Conservation (phyloP, 1,140 invertebrate species). For the Drosophila sechellia region DNA sequence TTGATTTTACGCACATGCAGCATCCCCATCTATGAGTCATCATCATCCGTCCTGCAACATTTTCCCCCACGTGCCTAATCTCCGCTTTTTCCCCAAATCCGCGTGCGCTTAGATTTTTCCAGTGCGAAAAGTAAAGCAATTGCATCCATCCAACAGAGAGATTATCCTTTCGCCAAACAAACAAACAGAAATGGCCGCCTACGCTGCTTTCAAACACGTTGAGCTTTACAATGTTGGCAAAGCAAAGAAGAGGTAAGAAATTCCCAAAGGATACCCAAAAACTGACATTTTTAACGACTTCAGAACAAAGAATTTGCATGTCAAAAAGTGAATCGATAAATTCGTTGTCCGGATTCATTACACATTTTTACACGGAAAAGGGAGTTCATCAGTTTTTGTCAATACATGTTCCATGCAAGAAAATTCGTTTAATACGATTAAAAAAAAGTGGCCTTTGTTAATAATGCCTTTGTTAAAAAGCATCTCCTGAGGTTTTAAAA, state of each 20-base stretch:
- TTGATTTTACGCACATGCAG: conserved; percentile 60
- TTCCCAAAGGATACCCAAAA: conserved; percentile 2
- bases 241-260: conserved; percentile 88
- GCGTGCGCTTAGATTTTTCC: conserved; percentile 42
- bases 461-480: not conserved
- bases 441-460: not conserved
- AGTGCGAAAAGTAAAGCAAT: conserved; percentile 49
- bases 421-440: not conserved
- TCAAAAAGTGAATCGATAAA: not conserved
- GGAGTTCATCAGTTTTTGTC: not conserved
- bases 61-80: conserved; percentile 31
- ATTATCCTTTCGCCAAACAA: conserved; percentile 46
- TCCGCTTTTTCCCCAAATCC: not conserved
- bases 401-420: not conserved
- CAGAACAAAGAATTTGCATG: not conserved
- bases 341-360: not conserved
- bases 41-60: conserved; percentile 43
- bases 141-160: conserved; percentile 38
- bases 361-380: too few species aligned
- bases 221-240: conserved; percentile 90
- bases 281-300: not conserved
- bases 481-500: conserved; percentile 2
- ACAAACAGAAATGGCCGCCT: conserved; percentile 87
- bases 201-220: conserved; percentile 89
- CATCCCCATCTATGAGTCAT: conserved; percentile 41